A percentile compares a stretch with the other conserved stretches of the same genome.
Conservation (phyloP, 2,113 vertebrate species). For the Sigmodon hispidus region DNA sequence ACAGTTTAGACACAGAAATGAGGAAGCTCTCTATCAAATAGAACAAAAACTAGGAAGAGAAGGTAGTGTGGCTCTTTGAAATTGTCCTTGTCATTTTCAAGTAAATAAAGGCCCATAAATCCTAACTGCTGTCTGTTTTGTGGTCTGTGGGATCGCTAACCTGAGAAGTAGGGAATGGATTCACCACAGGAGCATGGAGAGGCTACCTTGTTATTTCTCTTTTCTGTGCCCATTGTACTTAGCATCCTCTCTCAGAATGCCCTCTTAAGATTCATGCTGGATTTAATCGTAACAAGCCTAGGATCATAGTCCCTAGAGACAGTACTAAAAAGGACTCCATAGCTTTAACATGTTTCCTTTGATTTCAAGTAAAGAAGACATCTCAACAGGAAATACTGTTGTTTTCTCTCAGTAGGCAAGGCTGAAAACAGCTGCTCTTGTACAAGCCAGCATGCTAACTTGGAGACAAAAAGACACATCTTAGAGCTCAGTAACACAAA, state of each 20-base stretch:
- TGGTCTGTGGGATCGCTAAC: slow-evolving; percentile 1
- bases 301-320: slow-evolving; percentile 77
- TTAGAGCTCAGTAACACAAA: slow-evolving; percentile 80
- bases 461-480: slow-evolving; percentile 82
- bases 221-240: slow-evolving; percentile 54
- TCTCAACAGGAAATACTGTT: slow-evolving; percentile 74
- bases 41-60: slow-evolving; percentile 16
- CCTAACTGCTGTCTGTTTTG: slow-evolving; percentile 43
- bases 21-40: background rate
- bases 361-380: slow-evolving; percentile 74
- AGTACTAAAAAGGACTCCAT: slow-evolving; percentile 79
- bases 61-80: slow-evolving; percentile 12
- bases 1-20: background rate
- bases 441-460: slow-evolving; percentile 75
- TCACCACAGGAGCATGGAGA: slow-evolving; percentile 15
- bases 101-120: slow-evolving; percentile 50
- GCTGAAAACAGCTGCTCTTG: slow-evolving; percentile 81
- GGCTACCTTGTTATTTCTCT: slow-evolving; percentile 35
- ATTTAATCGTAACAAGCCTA: slow-evolving; percentile 78
- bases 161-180: slow-evolving; percentile 15
- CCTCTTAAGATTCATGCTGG: slow-evolving; percentile 64
- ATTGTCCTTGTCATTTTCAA: slow-evolving; percentile 38
- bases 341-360: slow-evolving; percentile 81
- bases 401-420: slow-evolving; percentile 80
- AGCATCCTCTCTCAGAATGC: slow-evolving; percentile 44